phyloP scores from a whole-genome alignment of 2,888 invertebrate genomes.

The Drosophila leonis region DNA sequence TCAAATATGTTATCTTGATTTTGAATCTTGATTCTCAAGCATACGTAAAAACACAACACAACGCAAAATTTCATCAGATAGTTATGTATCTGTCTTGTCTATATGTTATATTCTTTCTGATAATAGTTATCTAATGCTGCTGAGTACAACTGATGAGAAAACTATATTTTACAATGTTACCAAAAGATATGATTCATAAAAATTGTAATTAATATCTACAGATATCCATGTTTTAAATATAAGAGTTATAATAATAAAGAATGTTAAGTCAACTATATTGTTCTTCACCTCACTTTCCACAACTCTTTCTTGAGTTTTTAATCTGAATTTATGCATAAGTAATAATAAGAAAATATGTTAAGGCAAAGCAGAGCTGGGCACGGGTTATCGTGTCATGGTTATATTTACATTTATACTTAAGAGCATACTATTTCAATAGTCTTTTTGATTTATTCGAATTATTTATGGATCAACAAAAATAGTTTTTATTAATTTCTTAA shows the following conservation, averaged over 20 bases:
- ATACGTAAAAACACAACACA: too few species aligned
- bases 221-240: too few species aligned
- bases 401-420: background rate
- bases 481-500: constrained; percentile 54
- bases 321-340: background rate
- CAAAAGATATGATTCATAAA: too few species aligned
- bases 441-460: background rate
- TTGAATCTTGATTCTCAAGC: too few species aligned
- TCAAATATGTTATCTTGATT: too few species aligned
- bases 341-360: background rate
- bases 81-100: too few species aligned
- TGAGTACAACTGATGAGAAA: too few species aligned
- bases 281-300: background rate
- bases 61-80: too few species aligned
- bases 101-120: too few species aligned
- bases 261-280: background rate
- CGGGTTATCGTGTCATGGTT: background rate
- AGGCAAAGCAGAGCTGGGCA: background rate
- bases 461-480: constrained; percentile 23
- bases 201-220: too few species aligned
- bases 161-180: too few species aligned
- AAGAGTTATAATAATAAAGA: background rate
- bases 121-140: too few species aligned
- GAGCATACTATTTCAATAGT: background rate
- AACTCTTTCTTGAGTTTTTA: background rate